Base-by-base conservation (phyloP, 2,113 vertebrate genomes). In the Colaptes auratus region DNA sequence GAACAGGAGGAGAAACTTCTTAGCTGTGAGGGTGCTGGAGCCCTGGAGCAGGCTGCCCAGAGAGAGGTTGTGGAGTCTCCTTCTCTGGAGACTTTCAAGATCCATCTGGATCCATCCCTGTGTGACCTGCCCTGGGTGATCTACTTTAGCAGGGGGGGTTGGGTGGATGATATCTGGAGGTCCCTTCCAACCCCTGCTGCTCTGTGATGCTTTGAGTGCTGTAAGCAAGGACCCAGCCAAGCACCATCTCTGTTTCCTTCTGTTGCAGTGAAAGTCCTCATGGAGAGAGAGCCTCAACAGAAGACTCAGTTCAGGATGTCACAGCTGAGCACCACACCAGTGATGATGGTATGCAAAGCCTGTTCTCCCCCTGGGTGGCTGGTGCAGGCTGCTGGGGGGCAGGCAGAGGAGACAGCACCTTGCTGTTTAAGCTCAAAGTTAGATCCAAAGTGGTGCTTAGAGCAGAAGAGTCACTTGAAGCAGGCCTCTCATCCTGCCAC, bases 211-310 rank as follows among this genome's bases (percentile, higher is more conserved):
- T 19, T 12, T 55, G 70, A 2, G 30, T 35, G n/a, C 3, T 69
- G 27, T 27, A 50, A 70, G 11, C 3, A n/a, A n/a, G 72, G 56
- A 12, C 27, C 6, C 8, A 28, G 12, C 80, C 61, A 94, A 61
- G 10, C 56, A 19, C 56, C 31, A 4, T 82, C 25, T 84, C 30
- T 84, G 1, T 85, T 95, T 52, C 93, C 56, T 93, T 97, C 61
- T 95, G n/a, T 96, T 90, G 30, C 78, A 99, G 99, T 87, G 99
- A 99, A 95, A 99, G 98, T 80, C 98, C 99, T 58, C 99, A 99
- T 1, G 98, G 98, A 80, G 99, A 99, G 96, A 98, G 99, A 88
- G 98, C 98, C 83, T 98, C 98, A 5, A 93, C 98, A 64, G 99
- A 99, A 75, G 99, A 99, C 86, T 98, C 98, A 0, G 98, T 98